phyloP scores from a whole-genome alignment of 2,797 vertebrate genomes.

The Semaprochilodus insignis region DNA sequence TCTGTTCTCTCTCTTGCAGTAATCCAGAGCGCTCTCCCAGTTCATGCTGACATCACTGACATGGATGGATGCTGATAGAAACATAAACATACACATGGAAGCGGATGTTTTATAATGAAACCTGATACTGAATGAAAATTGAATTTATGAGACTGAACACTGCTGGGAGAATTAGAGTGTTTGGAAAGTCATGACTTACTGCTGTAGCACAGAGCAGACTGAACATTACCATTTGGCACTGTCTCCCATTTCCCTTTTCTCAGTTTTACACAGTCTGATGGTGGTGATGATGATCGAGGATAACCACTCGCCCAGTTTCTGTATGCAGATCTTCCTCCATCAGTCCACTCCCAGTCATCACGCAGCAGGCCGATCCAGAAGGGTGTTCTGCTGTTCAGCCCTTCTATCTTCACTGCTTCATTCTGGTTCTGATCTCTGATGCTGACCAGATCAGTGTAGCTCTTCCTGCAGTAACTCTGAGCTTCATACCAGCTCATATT shows the following conservation, averaged over 20 bases:
- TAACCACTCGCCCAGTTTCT: too few relatives aligned
- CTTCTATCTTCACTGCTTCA: rapidly evolving
- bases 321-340: too few relatives aligned
- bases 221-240: background rate
- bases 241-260: background rate
- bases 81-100: background rate
- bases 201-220: slow-evolving; percentile 1
- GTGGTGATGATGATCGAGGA: background rate
- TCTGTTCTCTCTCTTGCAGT: background rate
- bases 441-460: slow-evolving; percentile 53
- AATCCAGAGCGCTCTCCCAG: background rate
- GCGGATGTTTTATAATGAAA: too few relatives aligned
- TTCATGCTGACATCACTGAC: background rate
- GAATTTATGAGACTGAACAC: background rate
- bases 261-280: background rate
- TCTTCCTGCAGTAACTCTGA: slow-evolving; percentile 57
- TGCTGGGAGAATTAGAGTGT: background rate
- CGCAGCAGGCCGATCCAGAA: slow-evolving; percentile 69
- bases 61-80: background rate
- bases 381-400: rapidly evolving
- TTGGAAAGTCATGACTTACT: background rate
- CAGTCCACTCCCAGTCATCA: background rate
- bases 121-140: background rate
- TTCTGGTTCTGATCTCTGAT: background rate
- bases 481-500: slow-evolving; percentile 64